A percentile compares a stretch with the other conserved stretches of the same genome.
These are phyloP conservation scores for Muscidifurax raptorellus DNA, from an alignment of 1,140 invertebrate genomes.

Conservation along the genomic window DNA sequence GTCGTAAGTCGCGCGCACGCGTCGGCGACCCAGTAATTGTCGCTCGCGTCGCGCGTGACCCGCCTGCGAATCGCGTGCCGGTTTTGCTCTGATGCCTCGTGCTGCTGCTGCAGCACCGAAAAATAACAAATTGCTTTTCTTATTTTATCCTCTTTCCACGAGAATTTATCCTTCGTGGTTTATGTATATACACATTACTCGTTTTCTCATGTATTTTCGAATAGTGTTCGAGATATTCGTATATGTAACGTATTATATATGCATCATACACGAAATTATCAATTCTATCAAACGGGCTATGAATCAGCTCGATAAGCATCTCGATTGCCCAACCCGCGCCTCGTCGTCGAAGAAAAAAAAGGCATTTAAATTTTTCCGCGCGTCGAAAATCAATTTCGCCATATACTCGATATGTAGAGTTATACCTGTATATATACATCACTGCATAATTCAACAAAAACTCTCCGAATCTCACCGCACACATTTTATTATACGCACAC, in stretches of 20 bases:
- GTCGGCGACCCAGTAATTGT: conserved; percentile 47
- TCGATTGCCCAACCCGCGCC: too few species aligned
- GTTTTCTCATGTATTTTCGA: neutral
- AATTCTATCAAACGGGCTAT: too few species aligned
- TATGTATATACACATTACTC: too few species aligned
- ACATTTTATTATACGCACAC: neutral
- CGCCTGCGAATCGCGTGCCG: conserved; percentile 50
- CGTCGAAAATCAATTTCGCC: neutral
- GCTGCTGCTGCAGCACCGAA: neutral
- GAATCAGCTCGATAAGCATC: too few species aligned
- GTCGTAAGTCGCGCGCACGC: conserved; percentile 1
- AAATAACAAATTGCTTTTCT: conserved; percentile 3
- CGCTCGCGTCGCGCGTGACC: conserved; percentile 52
- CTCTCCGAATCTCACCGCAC: neutral
- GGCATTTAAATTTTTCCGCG: neutral
- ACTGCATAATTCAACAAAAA: conserved; percentile 36
- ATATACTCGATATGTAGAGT: neutral
- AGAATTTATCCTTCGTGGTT: too few species aligned
- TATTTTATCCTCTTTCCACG: neutral
- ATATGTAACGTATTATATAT: too few species aligned
- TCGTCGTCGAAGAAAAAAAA: too few species aligned
- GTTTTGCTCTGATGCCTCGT: conserved; percentile 42
- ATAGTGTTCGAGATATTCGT: too few species aligned
- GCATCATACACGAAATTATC: too few species aligned
- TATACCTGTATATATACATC: neutral